Conservation (phyloP, 1,140 invertebrate genomes). For the Plodia interpunctella region DNA sequence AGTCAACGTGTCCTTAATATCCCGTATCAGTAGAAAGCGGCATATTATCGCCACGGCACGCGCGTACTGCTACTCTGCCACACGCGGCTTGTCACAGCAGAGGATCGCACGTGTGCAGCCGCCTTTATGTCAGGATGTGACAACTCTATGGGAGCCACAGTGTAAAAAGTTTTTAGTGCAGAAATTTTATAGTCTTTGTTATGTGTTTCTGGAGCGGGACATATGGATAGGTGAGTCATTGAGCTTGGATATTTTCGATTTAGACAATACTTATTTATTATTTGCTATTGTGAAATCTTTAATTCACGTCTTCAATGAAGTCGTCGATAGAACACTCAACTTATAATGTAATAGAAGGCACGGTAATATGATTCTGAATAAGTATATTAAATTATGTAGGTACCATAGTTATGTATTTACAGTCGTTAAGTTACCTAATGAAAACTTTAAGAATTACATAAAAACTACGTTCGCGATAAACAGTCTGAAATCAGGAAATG, state of each 20-base stretch:
- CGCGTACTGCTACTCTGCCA: conserved; percentile 2
- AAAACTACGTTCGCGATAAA: no score
- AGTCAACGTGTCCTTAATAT: neutral
- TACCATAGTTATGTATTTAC: no score
- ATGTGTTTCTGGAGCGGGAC: neutral
- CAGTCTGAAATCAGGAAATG: no score
- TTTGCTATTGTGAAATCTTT: no score
- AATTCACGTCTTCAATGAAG: no score
- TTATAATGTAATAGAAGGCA: no score
- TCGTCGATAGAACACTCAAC: no score
- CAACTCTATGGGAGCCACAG: neutral
- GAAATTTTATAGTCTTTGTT: neutral
- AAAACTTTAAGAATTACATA: no score
- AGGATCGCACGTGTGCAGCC: conserved; percentile 2
- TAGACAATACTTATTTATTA: neutral
- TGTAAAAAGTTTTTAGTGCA: neutral
- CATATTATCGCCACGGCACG: conserved; percentile 7
- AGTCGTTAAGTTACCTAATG: no score
- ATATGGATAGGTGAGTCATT: conserved; percentile 4
- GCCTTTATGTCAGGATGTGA: neutral
- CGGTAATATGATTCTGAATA: no score
- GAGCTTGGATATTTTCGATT: neutral
- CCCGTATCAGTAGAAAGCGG: conserved; percentile 1
- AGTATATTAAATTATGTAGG: no score
- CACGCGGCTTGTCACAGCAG: neutral